Conservation (phyloP, 2,797 vertebrate genomes). For the Etheostoma perlongum region DNA sequence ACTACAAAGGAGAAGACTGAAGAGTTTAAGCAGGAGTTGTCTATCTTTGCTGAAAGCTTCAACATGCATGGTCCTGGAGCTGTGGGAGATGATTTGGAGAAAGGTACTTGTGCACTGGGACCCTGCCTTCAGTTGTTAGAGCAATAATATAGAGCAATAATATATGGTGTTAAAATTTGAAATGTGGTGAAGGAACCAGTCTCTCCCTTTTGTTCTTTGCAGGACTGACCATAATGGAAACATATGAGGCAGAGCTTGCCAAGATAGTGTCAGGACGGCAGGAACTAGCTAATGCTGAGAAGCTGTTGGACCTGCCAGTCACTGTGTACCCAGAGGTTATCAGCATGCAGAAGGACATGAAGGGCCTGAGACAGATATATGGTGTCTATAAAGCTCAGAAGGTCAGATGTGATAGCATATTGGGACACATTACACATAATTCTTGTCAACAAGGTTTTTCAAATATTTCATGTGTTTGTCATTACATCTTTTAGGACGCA, state of each 20-base stretch:
- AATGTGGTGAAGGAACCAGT: background rate
- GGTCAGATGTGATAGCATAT: slow-evolving; percentile 71
- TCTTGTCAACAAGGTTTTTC: background rate
- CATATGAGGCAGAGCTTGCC: slow-evolving; percentile 88
- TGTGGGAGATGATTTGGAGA: slow-evolving; percentile 92
- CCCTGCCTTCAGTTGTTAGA: background rate
- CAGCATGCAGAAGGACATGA: slow-evolving; percentile 91
- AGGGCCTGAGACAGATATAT: slow-evolving; percentile 88
- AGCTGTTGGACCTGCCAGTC: slow-evolving; percentile 90
- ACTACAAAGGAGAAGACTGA: slow-evolving; percentile 85
- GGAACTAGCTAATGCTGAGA: slow-evolving; percentile 90
- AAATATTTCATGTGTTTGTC: slow-evolving; percentile 17
- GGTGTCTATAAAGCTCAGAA: slow-evolving; percentile 88
- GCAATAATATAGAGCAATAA: slow-evolving; percentile 3
- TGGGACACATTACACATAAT: background rate
- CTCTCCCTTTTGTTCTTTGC: slow-evolving; percentile 26
- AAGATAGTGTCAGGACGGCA: slow-evolving; percentile 82
- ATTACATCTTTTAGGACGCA: slow-evolving; percentile 82
- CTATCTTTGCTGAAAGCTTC: slow-evolving; percentile 88
- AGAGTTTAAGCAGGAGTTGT: slow-evolving; percentile 84
- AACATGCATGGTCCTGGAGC: slow-evolving; percentile 89
- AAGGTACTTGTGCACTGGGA: slow-evolving; percentile 81
- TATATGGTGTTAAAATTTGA: background rate
- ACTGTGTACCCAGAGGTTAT: slow-evolving; percentile 87
- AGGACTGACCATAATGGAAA: slow-evolving; percentile 87